Evolutionary conservation across 2,113 vertebrate species (phyloP), one percentile per base, ranked within the genome.

Genomic region (Leptobrachium ailaonicum): DNA sequence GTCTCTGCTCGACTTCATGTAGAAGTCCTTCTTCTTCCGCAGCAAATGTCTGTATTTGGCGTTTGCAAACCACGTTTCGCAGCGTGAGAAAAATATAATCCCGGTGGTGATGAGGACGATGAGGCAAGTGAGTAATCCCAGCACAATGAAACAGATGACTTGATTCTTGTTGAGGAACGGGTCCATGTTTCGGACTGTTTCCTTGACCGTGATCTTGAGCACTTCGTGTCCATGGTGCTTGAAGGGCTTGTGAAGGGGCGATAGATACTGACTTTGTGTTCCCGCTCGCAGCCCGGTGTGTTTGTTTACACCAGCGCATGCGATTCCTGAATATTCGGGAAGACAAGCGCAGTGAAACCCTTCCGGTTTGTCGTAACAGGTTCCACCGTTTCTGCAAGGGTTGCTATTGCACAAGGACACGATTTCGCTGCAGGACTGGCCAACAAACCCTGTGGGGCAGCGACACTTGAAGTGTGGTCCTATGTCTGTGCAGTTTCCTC

Each of bases 61-160:
- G 77, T 94, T 95, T 58, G 96, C 94, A 82, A 96, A 79, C 97
- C 97, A 98, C 12, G 88, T 85, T 88, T 98, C 95, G 41, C 96
- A 98, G 85, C 96, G 98, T 83, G 94, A 93, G 74, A 96, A 95
- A 83, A 98, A 97, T 45, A 99, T 87, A 66, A 99, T 95, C 73
- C 91, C 94, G 0, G 95, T 89, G 13, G 96, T 96, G 77, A 94
- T 95, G 84, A 98, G 88, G 72, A 99, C 94, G 75, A 98, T 94
- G 77, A 98, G 89, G 80, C 95, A 95, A 0, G 97, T 98, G 71
- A 99, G 95, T 80, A 97, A 90, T 47, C 95, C 96, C 83, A 99
- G 92, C 68, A 97, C 87, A 73, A 94, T 91, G 82, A 99, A 98
- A 86, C 98, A 98, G 83, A 98, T 84, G 53, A 98, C 90, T 87